Evolutionary conservation across 2,888 invertebrate genomes (phyloP), one percentile per base, ranked within the genome.

Genomic region (Thysanoteuthis rhombus): DNA sequence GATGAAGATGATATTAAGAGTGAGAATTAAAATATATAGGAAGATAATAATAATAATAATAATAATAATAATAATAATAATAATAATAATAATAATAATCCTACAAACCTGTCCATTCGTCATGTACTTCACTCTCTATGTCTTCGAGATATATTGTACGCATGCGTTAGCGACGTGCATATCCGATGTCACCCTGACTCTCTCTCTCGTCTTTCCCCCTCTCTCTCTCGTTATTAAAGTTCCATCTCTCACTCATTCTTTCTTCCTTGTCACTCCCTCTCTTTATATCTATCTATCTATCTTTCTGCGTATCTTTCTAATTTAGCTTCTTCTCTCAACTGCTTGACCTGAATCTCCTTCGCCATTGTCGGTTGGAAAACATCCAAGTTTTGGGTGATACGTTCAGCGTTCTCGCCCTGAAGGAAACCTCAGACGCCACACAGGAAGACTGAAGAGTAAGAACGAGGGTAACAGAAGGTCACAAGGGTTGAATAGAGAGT

Each of bases 361-460:
- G 40, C 42, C 40, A 92, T 42, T 92, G 92, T 92, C 39, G 92
- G 45, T 92, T 92, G 92, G 92, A 92, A 92, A 92, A n/a, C 45
- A 92, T 42, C 92, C 92, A 92, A 45, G n/a, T 92, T 92, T 45
- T 92, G 92, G 75, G 75, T 75, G 75, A n/a, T 75, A n/a, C 75
- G n/a, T 36, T 19, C 75, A 75, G n/a, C 16, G 75, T n/a, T 75
- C n/a, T 75, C 75, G 5, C 75, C n/a, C 75, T 10, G 75, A 16
- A n/a, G 75, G 75, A 75, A 36, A 75, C 36, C n/a, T 75, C n/a
- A n/a, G 36, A 75, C 36, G 36, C 16, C 75, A 36, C n/a, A 75
- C n/a, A 75, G 75, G 75, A 75, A n/a, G 75, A 1, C n/a, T 36
- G n/a, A 75, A 75, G n/a, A 36, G 36, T 75, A 75, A 36, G n/a